Percentiles rank a stretch among this genome's conserved stretches.
These are phyloP conservation scores for Hippopotamus amphibius DNA, from an alignment of 2,113 vertebrate genomes.

Conservation along the genomic window DNA sequence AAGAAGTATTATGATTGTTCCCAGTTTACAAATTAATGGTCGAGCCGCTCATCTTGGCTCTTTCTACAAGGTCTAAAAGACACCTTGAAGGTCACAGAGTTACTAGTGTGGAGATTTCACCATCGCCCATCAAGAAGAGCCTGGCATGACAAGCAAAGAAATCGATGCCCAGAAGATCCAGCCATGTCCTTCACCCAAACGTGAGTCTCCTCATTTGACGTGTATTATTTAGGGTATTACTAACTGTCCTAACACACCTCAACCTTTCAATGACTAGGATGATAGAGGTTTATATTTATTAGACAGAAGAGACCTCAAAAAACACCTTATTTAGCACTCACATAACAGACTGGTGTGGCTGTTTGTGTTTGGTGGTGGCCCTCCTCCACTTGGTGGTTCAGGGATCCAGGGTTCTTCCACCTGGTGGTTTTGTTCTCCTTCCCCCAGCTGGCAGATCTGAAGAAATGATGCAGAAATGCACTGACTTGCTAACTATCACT, in stretches of 20 bases:
- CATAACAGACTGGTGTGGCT: not conserved
- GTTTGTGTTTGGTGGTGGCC: not conserved
- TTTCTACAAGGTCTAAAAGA: not conserved
- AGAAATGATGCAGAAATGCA: not conserved
- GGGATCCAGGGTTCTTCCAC: no score
- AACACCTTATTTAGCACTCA: not conserved
- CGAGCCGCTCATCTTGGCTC: not conserved
- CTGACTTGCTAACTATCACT: rapidly evolving
- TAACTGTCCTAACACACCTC: no score
- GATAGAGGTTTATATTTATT: not conserved
- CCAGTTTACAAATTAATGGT: no score
- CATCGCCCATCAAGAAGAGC: not conserved
- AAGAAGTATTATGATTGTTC: not conserved
- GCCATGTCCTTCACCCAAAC: not conserved
- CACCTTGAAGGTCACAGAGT: not conserved
- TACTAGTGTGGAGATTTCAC: rapidly evolving
- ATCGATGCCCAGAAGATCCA: rapidly evolving
- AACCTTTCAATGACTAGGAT: rapidly evolving
- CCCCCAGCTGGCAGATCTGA: not conserved
- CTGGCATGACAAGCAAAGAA: not conserved
- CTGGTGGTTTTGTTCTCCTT: not conserved
- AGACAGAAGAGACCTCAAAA: not conserved
- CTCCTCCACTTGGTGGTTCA: not conserved
- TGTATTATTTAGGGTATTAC: not conserved
- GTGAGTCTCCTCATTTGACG: not conserved